Evolutionary conservation across 2,797 vertebrate species (phyloP), one percentile per base, ranked within the genome.

Genomic region (Peromyscus eremicus): DNA sequence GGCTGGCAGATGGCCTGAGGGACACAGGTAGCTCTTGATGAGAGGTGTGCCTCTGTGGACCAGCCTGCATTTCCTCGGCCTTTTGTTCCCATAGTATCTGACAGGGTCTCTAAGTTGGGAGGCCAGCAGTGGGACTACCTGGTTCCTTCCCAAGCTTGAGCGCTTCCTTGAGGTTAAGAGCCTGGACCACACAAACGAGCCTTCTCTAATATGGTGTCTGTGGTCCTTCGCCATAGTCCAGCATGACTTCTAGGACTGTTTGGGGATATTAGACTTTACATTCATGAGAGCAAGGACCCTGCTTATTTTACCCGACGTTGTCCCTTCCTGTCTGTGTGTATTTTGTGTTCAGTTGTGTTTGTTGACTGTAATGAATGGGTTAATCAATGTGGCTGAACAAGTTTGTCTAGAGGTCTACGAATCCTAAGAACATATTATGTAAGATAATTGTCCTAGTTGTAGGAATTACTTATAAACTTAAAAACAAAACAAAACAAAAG

Each of bases 381-480:
- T 62, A 66, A 13, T 71, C 19, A 55, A 23, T 16, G 34, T 90
- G 55, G 8, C 40, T 80, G 43, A 66, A 79, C 23, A 66, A 70
- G 64, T 32, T 37, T 49, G 83, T n/a, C 37, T 43, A 14, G 7
- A 57, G 5, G 17, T 19, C 29, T 14, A 13, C 27, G 34, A 25
- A 12, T 83, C 21, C 60, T 37, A 11, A 43, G 5, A 71, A 71
- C 9, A 14, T 43, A 27, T 8, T 52, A 34, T 62, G 27, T 16
- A 80, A 32, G 12, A 43, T 9, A 79, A 37, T 90, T 17, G 46
- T 66, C 71, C 91, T 84, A 75, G 70, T 77, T 97, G 55, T 90
- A 71, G 29, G 34, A 94, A n/a, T 94, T 85, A 77, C 87, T 68
- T 77, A 17, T 14, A 66, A 94, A 77, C n/a, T 62, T 76, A n/a